Evolutionary conservation across 2,888 invertebrate genomes (phyloP), one percentile per base, ranked within the genome.

Genomic region (Pseudococcus longispinus): DNA sequence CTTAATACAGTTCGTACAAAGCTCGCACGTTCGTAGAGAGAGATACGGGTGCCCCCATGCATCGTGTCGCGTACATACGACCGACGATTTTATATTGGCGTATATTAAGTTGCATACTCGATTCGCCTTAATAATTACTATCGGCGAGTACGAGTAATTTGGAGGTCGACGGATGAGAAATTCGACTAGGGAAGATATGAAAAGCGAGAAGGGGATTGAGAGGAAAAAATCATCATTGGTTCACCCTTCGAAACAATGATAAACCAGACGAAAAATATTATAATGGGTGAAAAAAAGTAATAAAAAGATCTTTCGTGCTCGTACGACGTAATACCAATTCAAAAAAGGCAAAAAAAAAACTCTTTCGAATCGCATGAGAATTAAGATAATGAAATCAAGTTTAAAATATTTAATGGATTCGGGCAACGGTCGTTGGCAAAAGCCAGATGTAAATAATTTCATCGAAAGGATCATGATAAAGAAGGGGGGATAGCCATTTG

Each of bases 221-320:
- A 37, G 37, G 37, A 80, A 80, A 80, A 80, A 80, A 80, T 20
- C 77, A 74, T n/a, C n/a, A n/a, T n/a, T n/a, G 11, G 74, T 74
- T n/a, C 74, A 42, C 32, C 77, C 77, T 42, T 80, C 42, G 37
- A 80, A 74, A 74, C 74, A 74, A 74, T 74, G 74, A 74, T 37
- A 74, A 37, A 74, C 29, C 32, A 3, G 42, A 42, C 8, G 6
- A 80, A 80, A 37, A 80, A 80, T 80, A 80, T 80, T 80, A 74
- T 42, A 42, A 80, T 20, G 42, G 32, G 20, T 80, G 6, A n/a
- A 80, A 80, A 80, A 80, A 42, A 80, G 77, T 42, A 80, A 80
- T 80, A 80, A 80, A 77, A 80, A 80, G 32, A 74, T 74, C 15
- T 74, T 8, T 37, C 29, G 77, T n/a, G n/a, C n/a, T n/a, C n/a